Percentiles rank a stretch among this genome's conserved stretches.
phyloP scores from a whole-genome alignment of 1,140 invertebrate genomes.

The Calycopis cecrops region DNA sequence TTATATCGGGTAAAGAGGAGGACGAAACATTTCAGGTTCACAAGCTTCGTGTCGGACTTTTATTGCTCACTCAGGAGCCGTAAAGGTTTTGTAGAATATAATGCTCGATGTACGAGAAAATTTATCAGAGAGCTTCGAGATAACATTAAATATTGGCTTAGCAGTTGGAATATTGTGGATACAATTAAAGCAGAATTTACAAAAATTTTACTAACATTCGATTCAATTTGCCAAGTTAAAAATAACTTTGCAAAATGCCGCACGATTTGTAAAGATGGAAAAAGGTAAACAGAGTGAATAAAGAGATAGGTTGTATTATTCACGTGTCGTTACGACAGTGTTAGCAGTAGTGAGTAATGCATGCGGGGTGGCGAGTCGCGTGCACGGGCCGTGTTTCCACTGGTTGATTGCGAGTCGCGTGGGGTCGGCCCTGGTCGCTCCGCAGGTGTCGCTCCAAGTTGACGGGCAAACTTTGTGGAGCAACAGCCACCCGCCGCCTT shows the following conservation, averaged over 20 bases:
- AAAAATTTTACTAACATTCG: too few species aligned
- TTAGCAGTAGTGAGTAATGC: neutral
- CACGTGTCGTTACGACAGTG: too few species aligned
- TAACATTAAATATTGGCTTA: neutral
- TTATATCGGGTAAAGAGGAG: neutral
- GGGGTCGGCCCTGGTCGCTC: constrained; percentile 33
- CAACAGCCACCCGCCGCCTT: constrained; percentile 43
- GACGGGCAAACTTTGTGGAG: constrained; percentile 55
- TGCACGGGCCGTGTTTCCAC: constrained; percentile 36
- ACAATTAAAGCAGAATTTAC: too few species aligned
- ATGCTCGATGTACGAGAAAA: constrained; percentile 1
- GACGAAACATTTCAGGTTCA: neutral
- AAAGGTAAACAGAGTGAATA: too few species aligned
- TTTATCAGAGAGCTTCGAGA: too few species aligned
- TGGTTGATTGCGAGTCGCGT: constrained; percentile 52
- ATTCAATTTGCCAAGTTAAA: too few species aligned
- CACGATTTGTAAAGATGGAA: too few species aligned
- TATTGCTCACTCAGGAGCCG: constrained; percentile 12
- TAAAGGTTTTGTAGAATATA: constrained; percentile 9
- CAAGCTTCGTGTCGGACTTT: constrained; percentile 11
- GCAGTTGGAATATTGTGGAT: neutral
- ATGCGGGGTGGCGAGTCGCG: constrained; percentile 17
- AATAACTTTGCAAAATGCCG: too few species aligned
- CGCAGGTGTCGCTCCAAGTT: constrained; percentile 53
- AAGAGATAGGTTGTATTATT: too few species aligned